Percentiles rank a stretch among this genome's conserved stretches.
Evolutionary conservation across 1,140 invertebrate species (phyloP).

Genomic region (Drosophila prosaltans): DNA sequence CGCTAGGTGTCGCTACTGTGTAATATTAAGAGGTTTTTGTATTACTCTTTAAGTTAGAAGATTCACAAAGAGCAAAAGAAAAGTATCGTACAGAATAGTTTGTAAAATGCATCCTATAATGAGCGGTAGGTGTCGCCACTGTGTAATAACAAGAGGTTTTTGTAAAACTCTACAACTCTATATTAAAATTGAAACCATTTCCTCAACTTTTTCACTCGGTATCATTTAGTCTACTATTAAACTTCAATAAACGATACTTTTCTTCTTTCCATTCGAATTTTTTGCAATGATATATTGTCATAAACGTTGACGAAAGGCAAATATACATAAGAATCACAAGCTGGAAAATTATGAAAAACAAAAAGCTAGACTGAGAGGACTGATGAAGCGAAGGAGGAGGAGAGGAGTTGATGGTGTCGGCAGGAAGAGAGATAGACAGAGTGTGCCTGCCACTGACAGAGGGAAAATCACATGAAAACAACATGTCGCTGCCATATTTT

Average conservation of each 20-base stretch:
- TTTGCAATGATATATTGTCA: slow-evolving; percentile 68
- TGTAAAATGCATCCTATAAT: too few species aligned
- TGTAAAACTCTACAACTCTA: too few species aligned
- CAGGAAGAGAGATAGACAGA: background rate
- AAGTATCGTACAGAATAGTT: too few species aligned
- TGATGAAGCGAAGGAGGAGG: background rate
- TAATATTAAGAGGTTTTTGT: too few species aligned
- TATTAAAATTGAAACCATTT: too few species aligned
- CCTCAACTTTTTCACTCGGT: background rate
- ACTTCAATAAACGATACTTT: background rate
- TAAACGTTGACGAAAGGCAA: slow-evolving; percentile 77
- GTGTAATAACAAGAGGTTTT: too few species aligned
- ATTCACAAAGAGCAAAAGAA: too few species aligned
- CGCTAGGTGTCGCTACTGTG: too few species aligned
- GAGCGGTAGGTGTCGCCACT: too few species aligned
- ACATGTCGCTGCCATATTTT: slow-evolving; percentile 73
- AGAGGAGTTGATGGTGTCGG: background rate
- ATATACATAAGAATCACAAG: slow-evolving; percentile 69
- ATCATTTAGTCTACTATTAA: background rate
- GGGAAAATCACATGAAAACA: slow-evolving; percentile 75
- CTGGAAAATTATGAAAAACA: slow-evolving; percentile 65
- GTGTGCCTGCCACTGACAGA: slow-evolving; percentile 50
- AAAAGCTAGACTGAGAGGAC: slow-evolving; percentile 32
- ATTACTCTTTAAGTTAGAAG: too few species aligned
- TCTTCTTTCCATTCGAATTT: slow-evolving; percentile 5